Evolutionary conservation across 2,888 invertebrate genomes (phyloP), one percentile per base, ranked within the genome.

Genomic region (Diachrysia chrysitis): DNA sequence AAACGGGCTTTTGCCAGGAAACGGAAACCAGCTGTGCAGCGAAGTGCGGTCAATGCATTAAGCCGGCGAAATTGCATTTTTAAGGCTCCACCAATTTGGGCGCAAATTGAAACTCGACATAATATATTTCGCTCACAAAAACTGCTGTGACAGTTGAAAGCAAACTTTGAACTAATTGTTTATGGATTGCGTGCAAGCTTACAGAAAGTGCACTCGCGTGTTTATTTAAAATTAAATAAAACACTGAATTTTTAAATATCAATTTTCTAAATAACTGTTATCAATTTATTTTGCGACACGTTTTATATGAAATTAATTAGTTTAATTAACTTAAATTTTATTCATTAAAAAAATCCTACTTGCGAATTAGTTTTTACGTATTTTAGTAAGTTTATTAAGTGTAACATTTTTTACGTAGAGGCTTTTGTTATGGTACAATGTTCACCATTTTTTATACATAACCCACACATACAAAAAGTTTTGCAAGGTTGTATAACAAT

Each of bases 21-120:
- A 83, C 93, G 95, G 95, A 94, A 94, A 91, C 94, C 94, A 93
- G 91, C 87, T 94, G 95, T 87, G 92, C 92, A 91, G 69, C 90
- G 89, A 83, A 87, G 88, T 90, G 90, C 85, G 84, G 87, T 90
- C 91, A 92, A 93, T 92, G 90, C 85, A 90, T 87, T 90, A 85
- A 88, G 87, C 90, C 90, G 88, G 86, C 87, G 85, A 92, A 93
- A 93, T 94, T 94, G 93, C 94, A 94, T 92, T 95, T 94, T 91
- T 94, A 93, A 88, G 93, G 93, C 88, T 93, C 87, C 91, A 82
- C 87, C 88, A 92, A 90, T 90, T 93, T 90, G 81, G 85, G 78
- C 68, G 74, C 78, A 80, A 83, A 85, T 83, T 82, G 76, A 76
- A 76, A 76, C 60, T 62, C 69, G 63, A 66, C 71, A 66, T n/a